phyloP scores from a whole-genome alignment of 2,888 invertebrate genomes.

The Synanthedon myopaeformis region DNA sequence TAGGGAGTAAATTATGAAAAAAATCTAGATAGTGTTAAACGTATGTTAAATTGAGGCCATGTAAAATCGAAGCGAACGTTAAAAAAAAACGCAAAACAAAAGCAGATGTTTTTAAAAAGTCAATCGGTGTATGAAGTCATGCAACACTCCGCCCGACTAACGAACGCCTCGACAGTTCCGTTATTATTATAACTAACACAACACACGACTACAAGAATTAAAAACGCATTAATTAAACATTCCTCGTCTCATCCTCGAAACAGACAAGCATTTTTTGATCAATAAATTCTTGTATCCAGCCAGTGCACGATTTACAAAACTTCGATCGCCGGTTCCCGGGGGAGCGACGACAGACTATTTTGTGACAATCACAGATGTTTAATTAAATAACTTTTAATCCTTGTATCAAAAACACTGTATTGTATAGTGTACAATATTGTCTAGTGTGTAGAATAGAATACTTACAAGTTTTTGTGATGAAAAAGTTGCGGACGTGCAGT shows the following conservation, averaged over 20 bases:
- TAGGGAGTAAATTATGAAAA: no score
- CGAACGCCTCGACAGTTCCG: slow-evolving; percentile 21
- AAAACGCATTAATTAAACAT: no score
- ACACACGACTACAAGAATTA: slow-evolving; percentile 8
- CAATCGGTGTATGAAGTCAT: slow-evolving; percentile 32
- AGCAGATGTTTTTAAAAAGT: slow-evolving; percentile 17
- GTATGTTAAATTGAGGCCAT: no score
- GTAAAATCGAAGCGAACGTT: no score
- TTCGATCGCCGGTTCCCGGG: slow-evolving; percentile 25
- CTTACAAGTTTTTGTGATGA: slow-evolving; percentile 20
- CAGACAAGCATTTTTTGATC: slow-evolving; percentile 13
- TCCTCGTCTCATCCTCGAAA: slow-evolving; percentile 3
- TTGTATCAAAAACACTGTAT: no score
- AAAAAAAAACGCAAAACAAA: background rate
- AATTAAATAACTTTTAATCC: no score
- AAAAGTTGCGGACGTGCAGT: slow-evolving; percentile 35
- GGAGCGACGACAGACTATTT: slow-evolving; percentile 11
- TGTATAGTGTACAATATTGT: no score
- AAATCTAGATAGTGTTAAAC: no score
- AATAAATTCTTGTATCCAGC: slow-evolving; percentile 16
- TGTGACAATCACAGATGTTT: no score
- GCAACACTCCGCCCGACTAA: slow-evolving; percentile 23
- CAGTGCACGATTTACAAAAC: slow-evolving; percentile 7
- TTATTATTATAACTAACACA: slow-evolving; percentile 15
- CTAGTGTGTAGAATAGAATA: background rate